phyloP scores from a whole-genome alignment of 2,888 invertebrate species.

The Dilophus febrilis region DNA sequence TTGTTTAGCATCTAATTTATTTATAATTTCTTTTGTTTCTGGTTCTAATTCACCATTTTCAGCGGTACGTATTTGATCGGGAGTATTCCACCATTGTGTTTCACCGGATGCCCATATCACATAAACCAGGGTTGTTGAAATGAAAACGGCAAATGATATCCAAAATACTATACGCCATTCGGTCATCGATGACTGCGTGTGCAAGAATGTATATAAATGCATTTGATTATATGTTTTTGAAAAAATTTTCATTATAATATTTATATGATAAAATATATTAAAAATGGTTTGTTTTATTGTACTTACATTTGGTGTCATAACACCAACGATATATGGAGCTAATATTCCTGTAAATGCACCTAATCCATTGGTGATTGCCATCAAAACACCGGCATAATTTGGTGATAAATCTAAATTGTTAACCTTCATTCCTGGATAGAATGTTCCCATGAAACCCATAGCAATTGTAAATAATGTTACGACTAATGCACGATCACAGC shows the following conservation, averaged over 20 bases:
- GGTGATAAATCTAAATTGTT: constrained; percentile 49
- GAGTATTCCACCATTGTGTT: constrained; percentile 57
- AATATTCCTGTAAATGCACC: constrained; percentile 55
- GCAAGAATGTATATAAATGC: no score
- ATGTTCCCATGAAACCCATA: constrained; percentile 53
- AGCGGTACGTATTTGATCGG: constrained; percentile 3
- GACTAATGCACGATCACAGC: constrained; percentile 41
- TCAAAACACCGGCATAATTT: constrained; percentile 47
- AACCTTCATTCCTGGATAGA: constrained; percentile 53
- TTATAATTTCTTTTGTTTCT: background rate
- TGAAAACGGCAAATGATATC: constrained; percentile 53
- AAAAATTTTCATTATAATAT: no score
- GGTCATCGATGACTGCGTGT: constrained; percentile 37
- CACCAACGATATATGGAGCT: constrained; percentile 48
- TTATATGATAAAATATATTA: no score
- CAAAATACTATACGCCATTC: constrained; percentile 71
- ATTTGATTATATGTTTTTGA: no score
- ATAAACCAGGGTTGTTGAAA: constrained; percentile 49
- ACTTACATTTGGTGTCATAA: constrained; percentile 46
- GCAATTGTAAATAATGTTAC: constrained; percentile 45
- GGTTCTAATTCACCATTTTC: constrained; percentile 7
- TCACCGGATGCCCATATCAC: constrained; percentile 55
- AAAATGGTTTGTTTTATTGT: no score
- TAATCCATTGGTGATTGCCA: constrained; percentile 53
- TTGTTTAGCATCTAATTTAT: background rate